Percentiles rank a stretch among this genome's conserved stretches.
Conservation (phyloP, 2,888 invertebrate species). For the Spicauda simplicius region DNA sequence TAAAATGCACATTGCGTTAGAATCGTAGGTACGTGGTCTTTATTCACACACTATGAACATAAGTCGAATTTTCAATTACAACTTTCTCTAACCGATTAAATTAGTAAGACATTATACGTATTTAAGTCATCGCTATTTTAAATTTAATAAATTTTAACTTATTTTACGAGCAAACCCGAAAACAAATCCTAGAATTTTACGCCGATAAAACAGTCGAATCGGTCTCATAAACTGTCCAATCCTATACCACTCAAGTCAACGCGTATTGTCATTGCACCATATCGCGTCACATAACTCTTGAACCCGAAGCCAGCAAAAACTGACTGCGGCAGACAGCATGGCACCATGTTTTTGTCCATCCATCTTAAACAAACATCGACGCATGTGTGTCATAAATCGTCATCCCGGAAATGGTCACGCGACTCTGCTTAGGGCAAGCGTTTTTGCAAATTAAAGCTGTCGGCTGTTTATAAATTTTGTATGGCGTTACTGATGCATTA, state of each 20-base stretch:
- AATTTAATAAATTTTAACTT: no score
- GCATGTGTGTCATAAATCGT: slow-evolving; percentile 61
- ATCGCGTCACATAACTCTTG: slow-evolving; percentile 19
- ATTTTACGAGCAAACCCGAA: no score
- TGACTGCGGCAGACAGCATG: slow-evolving; percentile 61
- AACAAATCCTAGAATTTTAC: no score
- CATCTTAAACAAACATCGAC: slow-evolving; percentile 46
- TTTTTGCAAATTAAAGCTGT: slow-evolving; percentile 23
- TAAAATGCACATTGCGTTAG: no score
- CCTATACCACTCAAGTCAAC: background rate
- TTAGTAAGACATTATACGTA: no score
- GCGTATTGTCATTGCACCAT: background rate
- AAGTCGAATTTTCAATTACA: no score
- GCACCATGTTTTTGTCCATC: slow-evolving; percentile 65
- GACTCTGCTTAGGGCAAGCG: slow-evolving; percentile 40
- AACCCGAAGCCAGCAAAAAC: background rate
- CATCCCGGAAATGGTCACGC: slow-evolving; percentile 66
- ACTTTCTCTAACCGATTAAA: no score
- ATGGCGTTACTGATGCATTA: background rate
- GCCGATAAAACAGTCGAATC: no score
- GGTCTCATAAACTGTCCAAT: background rate
- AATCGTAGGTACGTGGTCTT: no score
- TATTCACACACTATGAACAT: no score
- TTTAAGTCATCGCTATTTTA: no score
- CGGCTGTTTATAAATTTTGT: slow-evolving; percentile 2